phyloP scores from a whole-genome alignment of 2,797 vertebrate genomes.

The Ispidina picta region DNA sequence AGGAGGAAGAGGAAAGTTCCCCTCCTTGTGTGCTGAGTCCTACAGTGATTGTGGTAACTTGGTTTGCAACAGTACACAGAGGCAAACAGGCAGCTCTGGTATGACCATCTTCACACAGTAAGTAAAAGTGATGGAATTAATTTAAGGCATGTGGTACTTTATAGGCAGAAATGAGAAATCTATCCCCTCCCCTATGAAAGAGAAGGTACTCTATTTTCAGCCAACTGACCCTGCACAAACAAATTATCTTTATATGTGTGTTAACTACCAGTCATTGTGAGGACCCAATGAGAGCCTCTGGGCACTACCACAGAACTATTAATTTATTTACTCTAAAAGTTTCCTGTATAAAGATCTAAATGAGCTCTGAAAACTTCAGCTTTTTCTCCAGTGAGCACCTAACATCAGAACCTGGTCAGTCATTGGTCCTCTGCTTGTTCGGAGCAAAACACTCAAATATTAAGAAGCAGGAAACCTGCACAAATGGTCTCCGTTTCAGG shows the following conservation, averaged over 20 bases:
- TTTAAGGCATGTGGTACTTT: neutral
- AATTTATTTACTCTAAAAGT: neutral
- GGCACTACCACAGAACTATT: neutral
- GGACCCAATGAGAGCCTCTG: fast-evolving
- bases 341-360: neutral
- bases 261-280: neutral
- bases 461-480: neutral
- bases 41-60: neutral
- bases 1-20: neutral
- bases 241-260: neutral
- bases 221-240: neutral
- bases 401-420: neutral
- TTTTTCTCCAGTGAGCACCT: neutral
- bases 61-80: fast-evolving
- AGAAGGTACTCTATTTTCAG: neutral
- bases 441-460: neutral
- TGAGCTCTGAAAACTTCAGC: neutral
- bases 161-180: neutral
- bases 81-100: neutral
- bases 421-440: neutral
- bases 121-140: neutral
- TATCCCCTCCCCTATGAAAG: neutral
- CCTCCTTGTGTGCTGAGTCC: neutral
- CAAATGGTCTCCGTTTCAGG: neutral
- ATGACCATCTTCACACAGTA: neutral